Percentiles rank a stretch among this genome's conserved stretches.
Conservation (phyloP, 2,113 vertebrate species). For the Callithrix jacchus region DNA sequence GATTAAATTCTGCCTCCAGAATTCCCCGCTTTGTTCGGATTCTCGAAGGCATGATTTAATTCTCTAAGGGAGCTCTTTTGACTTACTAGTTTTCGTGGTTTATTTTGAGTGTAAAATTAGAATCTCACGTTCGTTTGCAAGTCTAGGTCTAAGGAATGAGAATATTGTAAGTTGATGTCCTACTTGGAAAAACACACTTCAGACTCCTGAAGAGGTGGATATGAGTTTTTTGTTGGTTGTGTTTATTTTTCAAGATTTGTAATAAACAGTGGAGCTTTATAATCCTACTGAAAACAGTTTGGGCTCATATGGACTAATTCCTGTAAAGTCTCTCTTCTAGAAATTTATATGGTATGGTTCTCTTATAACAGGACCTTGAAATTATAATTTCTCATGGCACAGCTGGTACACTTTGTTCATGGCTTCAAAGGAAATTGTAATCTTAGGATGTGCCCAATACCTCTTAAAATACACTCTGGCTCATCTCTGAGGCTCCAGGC, state of each 20-base stretch:
- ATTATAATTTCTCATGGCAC: conserved; percentile 45
- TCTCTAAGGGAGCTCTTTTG: neutral
- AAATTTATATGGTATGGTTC: neutral
- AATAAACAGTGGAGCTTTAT: neutral
- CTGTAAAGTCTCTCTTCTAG: neutral
- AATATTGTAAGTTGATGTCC: conserved; percentile 9
- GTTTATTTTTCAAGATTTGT: conserved; percentile 46
- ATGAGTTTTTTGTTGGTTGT: neutral
- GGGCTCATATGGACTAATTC: neutral
- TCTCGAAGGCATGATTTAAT: conserved; percentile 50
- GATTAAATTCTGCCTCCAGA: conserved; percentile 21
- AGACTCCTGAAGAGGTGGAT: neutral
- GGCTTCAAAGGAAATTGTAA: conserved; percentile 25
- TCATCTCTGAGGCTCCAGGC: neutral
- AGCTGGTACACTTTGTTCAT: conserved; percentile 5
- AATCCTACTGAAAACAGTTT: neutral
- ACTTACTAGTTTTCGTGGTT: conserved; percentile 34
- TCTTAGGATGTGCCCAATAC: neutral
- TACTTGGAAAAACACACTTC: conserved; percentile 33
- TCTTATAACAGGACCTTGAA: conserved; percentile 24
- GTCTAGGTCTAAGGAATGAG: conserved; percentile 40
- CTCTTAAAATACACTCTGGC: conserved; percentile 40
- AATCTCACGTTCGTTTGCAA: neutral
- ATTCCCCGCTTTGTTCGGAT: conserved; percentile 28
- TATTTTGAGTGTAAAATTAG: conserved; percentile 60